Evolutionary conservation across 2,113 vertebrate species (phyloP).

Genomic region (Calidris pygmaea): DNA sequence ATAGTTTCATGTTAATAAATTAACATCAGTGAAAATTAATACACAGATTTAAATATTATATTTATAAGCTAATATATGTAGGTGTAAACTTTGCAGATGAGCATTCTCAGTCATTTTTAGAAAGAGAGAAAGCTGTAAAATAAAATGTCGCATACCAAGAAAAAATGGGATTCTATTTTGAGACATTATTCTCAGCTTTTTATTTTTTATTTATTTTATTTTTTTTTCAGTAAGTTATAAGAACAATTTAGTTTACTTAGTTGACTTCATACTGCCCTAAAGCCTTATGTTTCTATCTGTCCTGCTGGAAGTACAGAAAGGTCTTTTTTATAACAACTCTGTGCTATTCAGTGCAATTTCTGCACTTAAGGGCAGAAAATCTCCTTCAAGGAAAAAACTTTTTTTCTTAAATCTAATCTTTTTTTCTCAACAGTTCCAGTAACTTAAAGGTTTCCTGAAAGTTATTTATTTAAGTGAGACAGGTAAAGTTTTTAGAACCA

Average conservation of each 20-base stretch:
- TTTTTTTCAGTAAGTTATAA: not conserved
- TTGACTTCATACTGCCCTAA: not conserved
- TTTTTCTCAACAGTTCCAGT: not conserved
- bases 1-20: not conserved
- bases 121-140: not conserved
- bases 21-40: not conserved
- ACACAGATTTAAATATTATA: not conserved
- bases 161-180: not conserved
- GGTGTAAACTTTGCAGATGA: not conserved
- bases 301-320: not conserved
- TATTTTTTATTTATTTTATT: not conserved
- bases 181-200: not conserved
- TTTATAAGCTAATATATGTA: not conserved
- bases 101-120: not conserved
- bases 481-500: not conserved
- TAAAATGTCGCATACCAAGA: not conserved
- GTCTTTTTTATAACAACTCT: not conserved
- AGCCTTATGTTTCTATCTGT: not conserved
- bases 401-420: not conserved
- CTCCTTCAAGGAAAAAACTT: not conserved
- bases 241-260: not conserved
- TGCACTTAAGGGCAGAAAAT: conserved; percentile 17
- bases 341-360: not conserved
- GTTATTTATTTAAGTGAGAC: not conserved
- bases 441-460: not conserved